Evolutionary conservation across 2,888 invertebrate species (phyloP), one percentile per base, ranked within the genome.

Genomic region (Diarsia dahlii): DNA sequence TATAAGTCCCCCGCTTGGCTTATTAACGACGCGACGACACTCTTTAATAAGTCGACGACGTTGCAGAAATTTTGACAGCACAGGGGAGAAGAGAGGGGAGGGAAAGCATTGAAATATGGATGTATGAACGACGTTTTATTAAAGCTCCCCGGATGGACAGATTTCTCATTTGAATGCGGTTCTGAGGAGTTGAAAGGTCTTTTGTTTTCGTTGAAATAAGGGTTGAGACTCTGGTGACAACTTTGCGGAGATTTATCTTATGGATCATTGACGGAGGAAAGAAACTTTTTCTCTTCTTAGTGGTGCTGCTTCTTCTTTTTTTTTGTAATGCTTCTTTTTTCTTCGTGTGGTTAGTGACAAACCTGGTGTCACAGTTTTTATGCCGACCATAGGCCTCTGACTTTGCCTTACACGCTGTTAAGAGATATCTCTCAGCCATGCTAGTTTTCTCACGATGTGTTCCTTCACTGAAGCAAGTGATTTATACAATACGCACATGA

Each of bases 11-110:
- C 62, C 82, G 67, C 76, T 58, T 71, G 83, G 82, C 88, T 89
- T 89, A 89, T 88, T 87, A 89, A 86, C 84, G 81, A 72, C 74
- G 72, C 62, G 75, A 71, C 80, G 85, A 83, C 84, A 84, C 78
- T 82, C 82, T 88, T 87, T 89, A 90, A 90, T 89, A 89, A 88
- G 83, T 80, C 70, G 58, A 52, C 84, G 79, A 84, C 82, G 81
- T 75, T 84, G 86, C 85, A 84, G 74, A 87, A 89, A 89, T 82
- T 85, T 84, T 85, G 89, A 85, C 89, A 82, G 74, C 73, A 34
- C 56, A 63, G 70, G 54, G 66, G 45, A 5, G 3, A 1, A 20
- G n/a, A 3, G 54, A 3, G 54, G n/a, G 56, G 2, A 9, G 8
- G 64, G 67, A 18, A 64, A 67, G 52, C 67, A 81, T 87, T 88